Evolutionary conservation across 1,140 invertebrate species (phyloP), one percentile per base, ranked within the genome.

Genomic region (Bicyclus anynana): DNA sequence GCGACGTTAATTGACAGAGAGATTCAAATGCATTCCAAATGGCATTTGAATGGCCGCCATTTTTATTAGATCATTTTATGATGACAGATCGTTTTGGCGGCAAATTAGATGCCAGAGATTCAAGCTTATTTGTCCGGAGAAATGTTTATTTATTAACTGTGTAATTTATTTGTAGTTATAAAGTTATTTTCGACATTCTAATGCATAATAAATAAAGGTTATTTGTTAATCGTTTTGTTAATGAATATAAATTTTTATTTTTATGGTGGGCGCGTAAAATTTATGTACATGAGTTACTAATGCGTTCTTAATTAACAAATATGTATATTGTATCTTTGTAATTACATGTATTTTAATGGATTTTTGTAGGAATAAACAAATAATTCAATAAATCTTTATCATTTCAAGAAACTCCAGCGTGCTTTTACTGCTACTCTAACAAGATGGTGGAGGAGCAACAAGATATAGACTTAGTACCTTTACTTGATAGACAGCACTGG

Each of bases 1-100:
- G 37, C 42, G 57, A 57, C 50, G 65, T 53, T 69, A 72, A 72
- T 72, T 72, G 69, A 69, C 56, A 52, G 67, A 65, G 57, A 67
- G 57, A 56, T 62, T 63, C 38, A 47, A 65, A 63, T 72, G 55
- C 29, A 33, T 33, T 33, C 37, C 17, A 44, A 44, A 20, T 44
- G 17, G 62, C 60, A 14, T 65, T 64, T 60, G 50, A 59, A 57
- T 62, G 53, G 51, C 52, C 55, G 65, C 62, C 62, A 65, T 63
- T 67, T 67, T 67, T 50, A 55, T 67, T 61, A 53, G 26, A 50
- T 50, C 56, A 29, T 62, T 67, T 62, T 73, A 61, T 53, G 33
- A 60, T 67, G 67, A 68, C 67, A 64, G 63, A 59, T 71, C 63
- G 60, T 59, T 67, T 64, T 62, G 49, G 50, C 61, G 50, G 48